phyloP scores from a whole-genome alignment of 2,113 vertebrate species.

The Diadophis punctatus region DNA sequence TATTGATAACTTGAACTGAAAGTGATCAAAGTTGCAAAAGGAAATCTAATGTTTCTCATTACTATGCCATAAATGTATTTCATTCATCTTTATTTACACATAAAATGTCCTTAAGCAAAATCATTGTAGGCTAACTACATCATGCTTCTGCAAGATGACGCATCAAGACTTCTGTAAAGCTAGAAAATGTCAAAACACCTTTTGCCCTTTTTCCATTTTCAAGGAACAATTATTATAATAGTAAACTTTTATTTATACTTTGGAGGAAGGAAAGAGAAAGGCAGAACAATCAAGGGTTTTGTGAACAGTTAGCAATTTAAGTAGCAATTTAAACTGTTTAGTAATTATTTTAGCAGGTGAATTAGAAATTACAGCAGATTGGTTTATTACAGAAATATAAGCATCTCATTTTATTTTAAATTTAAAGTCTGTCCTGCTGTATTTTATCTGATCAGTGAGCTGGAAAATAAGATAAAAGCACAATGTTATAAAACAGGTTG shows the following conservation, averaged over 20 bases:
- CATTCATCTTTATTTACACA: background rate
- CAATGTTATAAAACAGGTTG: constrained; percentile 10
- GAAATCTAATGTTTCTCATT: background rate
- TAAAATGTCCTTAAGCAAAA: background rate
- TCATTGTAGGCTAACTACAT: background rate
- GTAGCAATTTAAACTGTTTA: background rate
- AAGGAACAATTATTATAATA: background rate
- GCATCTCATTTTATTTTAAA: constrained; percentile 14
- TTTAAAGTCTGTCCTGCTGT: background rate
- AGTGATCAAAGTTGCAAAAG: background rate
- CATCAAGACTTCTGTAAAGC: background rate
- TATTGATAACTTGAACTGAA: background rate
- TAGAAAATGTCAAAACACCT: background rate
- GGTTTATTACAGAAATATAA: background rate
- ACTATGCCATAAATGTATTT: background rate
- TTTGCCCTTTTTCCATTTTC: background rate
- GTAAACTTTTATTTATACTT: background rate
- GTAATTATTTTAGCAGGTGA: background rate
- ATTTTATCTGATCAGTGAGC: background rate
- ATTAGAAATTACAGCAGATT: constrained; percentile 1
- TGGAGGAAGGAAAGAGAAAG: background rate
- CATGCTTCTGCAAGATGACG: background rate
- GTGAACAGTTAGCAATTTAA: background rate
- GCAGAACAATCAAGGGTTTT: background rate
- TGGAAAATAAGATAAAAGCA: constrained; percentile 29